Conservation (phyloP, 2,797 vertebrate genomes). For the Trematomus bernacchii region DNA sequence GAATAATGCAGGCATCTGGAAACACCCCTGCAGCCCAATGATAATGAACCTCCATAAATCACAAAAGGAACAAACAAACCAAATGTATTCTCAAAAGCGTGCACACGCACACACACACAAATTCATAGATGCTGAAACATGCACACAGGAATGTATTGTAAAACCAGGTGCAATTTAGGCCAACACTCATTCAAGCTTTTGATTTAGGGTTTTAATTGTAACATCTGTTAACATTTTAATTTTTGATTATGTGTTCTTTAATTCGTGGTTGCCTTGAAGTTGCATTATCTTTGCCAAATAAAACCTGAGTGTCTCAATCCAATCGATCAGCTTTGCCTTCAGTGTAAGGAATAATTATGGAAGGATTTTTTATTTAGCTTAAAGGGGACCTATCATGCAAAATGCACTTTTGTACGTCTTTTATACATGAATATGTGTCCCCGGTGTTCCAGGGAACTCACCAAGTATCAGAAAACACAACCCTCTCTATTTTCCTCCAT, state of each 20-base stretch:
- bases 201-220: conserved; percentile 49
- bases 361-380: conserved; percentile 5
- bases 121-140: conserved; percentile 57
- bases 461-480: no score
- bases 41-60: conserved; percentile 77
- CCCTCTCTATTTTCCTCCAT: no score
- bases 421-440: no score
- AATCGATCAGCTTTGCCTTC: conserved; percentile 6
- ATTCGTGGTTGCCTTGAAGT: conserved; percentile 44
- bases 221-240: conserved; percentile 39
- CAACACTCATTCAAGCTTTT: conserved; percentile 24
- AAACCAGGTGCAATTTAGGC: conserved; percentile 54
- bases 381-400: no score
- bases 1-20: conserved; percentile 72
- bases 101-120: conserved; percentile 23
- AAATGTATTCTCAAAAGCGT: conserved; percentile 24
- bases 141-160: conserved; percentile 62
- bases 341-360: not conserved
- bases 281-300: conserved; percentile 31
- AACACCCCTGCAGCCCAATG: conserved; percentile 67
- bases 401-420: no score
- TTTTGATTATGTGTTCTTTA: conserved; percentile 32
- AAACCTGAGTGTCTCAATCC: conserved; percentile 2
- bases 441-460: no score
- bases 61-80: conserved; percentile 68